Base-by-base conservation (phyloP, 2,113 vertebrate species). In the Podocnemis expansa region DNA sequence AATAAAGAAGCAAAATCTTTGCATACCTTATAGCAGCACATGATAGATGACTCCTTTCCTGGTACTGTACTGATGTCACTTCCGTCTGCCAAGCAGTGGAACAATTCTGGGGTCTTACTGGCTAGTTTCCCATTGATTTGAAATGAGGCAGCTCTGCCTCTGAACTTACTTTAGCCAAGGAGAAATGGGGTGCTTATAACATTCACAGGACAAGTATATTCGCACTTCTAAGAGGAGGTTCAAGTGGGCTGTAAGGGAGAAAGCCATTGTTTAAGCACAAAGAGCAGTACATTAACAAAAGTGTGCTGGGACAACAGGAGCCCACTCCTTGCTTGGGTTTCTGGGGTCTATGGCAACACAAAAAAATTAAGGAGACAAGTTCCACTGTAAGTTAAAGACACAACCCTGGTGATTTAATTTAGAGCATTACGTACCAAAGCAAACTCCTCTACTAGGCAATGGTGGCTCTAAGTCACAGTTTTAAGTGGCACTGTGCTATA, bases 91-190 rank as follows among this genome's bases (percentile, higher is more conserved):
- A 45, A 85, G 31, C 1, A 0, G 17, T 11, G 2, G 5, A 47
- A 21, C 43, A 76, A 41, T 86, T 75, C 84, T 54, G 13, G 19
- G 25, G 2, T 75, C 73, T 63, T 3, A 8, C 25, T 27, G 0
- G 4, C 4, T 11, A 13, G 8, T 47, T 73, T 45, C 1, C 9
- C 29, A 70, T 10, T 7, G 31, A 86, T 16, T 14, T 25, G 5
- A 11, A 43, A 17, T 14, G 5, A 7, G 47, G 76, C 2, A 70
- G 6, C 58, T 89, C 21, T 11, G 27, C 81, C 47, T 24, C 10
- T 80, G 34, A 80, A 34, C 25, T 2, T 45, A 19, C 38, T 5
- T 6, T 0, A 47, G 3, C 52, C 4, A 6, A 78, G 6, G 80
- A n/a, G 21, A 56, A 43, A 22, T 25, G 34, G 78, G 17, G 5